These are phyloP conservation scores for Exaiptasia diaphana DNA, from an alignment of 64 coral and sea anemone genomes.

Conservation along the genomic window DNA sequence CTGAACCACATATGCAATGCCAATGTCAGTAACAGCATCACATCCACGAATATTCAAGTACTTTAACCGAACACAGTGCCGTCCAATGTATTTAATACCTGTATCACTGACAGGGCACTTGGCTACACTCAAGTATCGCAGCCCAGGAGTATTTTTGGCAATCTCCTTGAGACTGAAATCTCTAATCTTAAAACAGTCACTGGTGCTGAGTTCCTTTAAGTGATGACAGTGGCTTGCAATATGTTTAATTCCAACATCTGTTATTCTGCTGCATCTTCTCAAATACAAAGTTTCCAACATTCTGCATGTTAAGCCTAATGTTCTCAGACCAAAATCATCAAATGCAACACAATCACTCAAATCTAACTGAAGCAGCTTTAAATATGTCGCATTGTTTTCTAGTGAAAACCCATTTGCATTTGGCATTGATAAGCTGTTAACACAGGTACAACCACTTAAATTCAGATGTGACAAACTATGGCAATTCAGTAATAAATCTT, in stretches of 20 bases:
- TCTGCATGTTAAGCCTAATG: slow-evolving; percentile 72
- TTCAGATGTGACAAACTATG: slow-evolving; percentile 60
- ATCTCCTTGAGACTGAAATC: slow-evolving; percentile 98
- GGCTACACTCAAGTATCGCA: slow-evolving; percentile 92
- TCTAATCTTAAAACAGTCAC: slow-evolving; percentile 97
- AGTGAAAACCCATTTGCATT: slow-evolving; percentile 69
- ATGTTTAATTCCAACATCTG: slow-evolving; percentile 94
- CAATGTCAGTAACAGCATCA: slow-evolving; percentile 76
- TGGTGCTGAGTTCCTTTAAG: slow-evolving; percentile 89
- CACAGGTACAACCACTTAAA: slow-evolving; percentile 81
- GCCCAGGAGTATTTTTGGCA: slow-evolving; percentile 50
- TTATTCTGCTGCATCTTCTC: slow-evolving; percentile 79
- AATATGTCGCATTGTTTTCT: slow-evolving; percentile 56
- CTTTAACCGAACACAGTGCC: slow-evolving; percentile 78
- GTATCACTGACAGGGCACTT: slow-evolving; percentile 88
- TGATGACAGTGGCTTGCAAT: slow-evolving; percentile 73
- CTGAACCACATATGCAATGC: slow-evolving; percentile 80
- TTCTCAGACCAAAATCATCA: slow-evolving; percentile 91
- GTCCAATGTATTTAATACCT: slow-evolving; percentile 91
- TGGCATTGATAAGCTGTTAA: slow-evolving; percentile 73
- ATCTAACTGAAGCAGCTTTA: slow-evolving; percentile 74
- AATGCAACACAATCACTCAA: slow-evolving; percentile 97
- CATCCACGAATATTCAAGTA: slow-evolving; percentile 93
- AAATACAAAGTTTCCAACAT: slow-evolving; percentile 81
- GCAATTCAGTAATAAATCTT: slow-evolving; percentile 77